A percentile compares a stretch with the other conserved stretches of the same genome.
phyloP scores from a whole-genome alignment of 1,140 invertebrate species.

The Paracyclopina nana region DNA sequence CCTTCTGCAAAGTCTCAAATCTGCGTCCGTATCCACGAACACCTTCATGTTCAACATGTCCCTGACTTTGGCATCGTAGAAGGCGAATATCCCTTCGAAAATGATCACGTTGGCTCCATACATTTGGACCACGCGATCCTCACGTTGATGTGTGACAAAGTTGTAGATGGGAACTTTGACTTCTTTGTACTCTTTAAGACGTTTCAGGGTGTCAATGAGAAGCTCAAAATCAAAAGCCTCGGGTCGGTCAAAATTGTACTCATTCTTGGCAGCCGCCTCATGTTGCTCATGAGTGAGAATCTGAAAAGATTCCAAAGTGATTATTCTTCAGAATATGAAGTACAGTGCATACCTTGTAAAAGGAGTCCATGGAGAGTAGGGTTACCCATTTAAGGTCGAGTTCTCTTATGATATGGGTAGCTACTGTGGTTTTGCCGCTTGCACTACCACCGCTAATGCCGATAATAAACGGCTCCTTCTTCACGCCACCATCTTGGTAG shows the following conservation, averaged over 20 bases:
- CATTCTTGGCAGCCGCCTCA: constrained; percentile 56
- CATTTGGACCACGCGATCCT: constrained; percentile 42
- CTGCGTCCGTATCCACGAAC: constrained; percentile 94
- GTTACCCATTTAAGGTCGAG: constrained; percentile 97
- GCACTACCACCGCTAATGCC: constrained; percentile 96
- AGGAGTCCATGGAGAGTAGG: constrained; percentile 93
- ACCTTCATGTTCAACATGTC: constrained; percentile 32
- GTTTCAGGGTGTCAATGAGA: constrained; percentile 54
- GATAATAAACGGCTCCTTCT: constrained; percentile 24
- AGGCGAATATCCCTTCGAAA: constrained; percentile 93
- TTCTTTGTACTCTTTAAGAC: constrained; percentile 84
- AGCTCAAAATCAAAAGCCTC: constrained; percentile 97
- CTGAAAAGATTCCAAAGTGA: too few relatives aligned
- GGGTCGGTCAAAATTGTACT: constrained; percentile 99
- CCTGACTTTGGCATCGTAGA: constrained; percentile 67
- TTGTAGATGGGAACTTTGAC: constrained; percentile 95
- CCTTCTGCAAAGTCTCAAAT: constrained; percentile 75
- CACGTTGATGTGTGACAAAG: constrained; percentile 70
- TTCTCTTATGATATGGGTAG: constrained; percentile 88
- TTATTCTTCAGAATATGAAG: too few relatives aligned
- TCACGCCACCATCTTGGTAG: not conserved
- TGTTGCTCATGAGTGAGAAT: constrained; percentile 83
- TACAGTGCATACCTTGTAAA: too few relatives aligned
- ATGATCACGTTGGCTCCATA: constrained; percentile 99
- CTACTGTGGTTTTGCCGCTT: constrained; percentile 95